Base-by-base conservation (phyloP, 2,888 invertebrate genomes). In the Hydraecia micacea region DNA sequence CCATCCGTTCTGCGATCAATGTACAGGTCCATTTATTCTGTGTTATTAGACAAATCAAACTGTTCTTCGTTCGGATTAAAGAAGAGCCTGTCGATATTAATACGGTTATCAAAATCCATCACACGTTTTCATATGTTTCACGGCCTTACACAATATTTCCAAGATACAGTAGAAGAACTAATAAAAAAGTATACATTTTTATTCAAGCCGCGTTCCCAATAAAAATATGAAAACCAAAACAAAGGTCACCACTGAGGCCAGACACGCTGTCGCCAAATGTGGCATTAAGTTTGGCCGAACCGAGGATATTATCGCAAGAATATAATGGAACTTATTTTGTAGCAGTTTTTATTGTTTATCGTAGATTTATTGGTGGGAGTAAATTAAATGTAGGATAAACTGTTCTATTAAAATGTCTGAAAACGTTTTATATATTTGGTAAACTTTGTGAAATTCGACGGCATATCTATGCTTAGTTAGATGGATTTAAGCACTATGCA, bases 221-320 rank as follows among this genome's bases (percentile, higher is more conserved):
- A 86, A 88, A 91, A 88, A 85, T 87, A 88, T 86, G 87, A 85
- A 89, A 86, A 84, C 84, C 87, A 76, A 87, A 86, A 90, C 83
- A 89, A 87, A 91, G 86, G 89, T 88, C 87, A 86, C 75, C 79
- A 69, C 78, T 83, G 84, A 87, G 77, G 82, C 86, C 86, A 91
- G 92, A 92, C 93, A 87, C 87, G 86, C 87, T 87, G 92, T 83
- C 91, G 92, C 92, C 92, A 88, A 90, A 91, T 89, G 90, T 87
- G 85, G 86, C 91, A 91, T 92, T 92, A 91, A 91, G 84, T 89
- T 89, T 86, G 86, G 85, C 87, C 86, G 80, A 88, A 87, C 81
- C 73, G 74, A 73, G 86, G 87, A 85, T 85, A 87, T 88, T 88
- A 86, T 85, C 85, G 75, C 84, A 71, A 86, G 76, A 84, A 85